A percentile compares a stretch with the other conserved stretches of the same genome.
These are phyloP conservation scores for Epinotia demarniana DNA, from an alignment of 2,888 invertebrate species.

Conservation along the genomic window DNA sequence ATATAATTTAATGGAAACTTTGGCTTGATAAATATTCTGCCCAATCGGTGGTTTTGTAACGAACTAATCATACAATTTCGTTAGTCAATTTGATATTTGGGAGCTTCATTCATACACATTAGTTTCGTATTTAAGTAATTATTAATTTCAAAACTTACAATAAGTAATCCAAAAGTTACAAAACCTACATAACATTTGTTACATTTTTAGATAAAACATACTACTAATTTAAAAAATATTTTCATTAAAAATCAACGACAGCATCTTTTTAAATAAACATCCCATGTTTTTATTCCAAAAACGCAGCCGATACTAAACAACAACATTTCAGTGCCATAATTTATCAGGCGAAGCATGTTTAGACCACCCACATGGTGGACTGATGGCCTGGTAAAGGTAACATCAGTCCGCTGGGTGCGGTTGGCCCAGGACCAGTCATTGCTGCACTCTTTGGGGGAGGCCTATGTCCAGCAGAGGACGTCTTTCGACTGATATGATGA, in stretches of 20 bases:
- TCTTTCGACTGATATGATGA: too few species aligned
- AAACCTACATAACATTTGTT: slow-evolving; percentile 27
- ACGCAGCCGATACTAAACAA: too few species aligned
- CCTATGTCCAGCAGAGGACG: too few species aligned
- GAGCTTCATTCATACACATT: slow-evolving; percentile 19
- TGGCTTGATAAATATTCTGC: slow-evolving; percentile 26
- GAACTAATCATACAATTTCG: slow-evolving; percentile 2
- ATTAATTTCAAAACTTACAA: slow-evolving; percentile 24
- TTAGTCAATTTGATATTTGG: slow-evolving; percentile 23
- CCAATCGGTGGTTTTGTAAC: slow-evolving; percentile 36
- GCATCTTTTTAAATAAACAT: not conserved
- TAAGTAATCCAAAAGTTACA: slow-evolving; percentile 25
- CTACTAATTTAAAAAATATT: not conserved
- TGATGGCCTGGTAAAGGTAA: too few species aligned
- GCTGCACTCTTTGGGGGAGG: too few species aligned
- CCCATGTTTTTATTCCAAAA: too few species aligned
- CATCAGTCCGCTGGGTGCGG: too few species aligned
- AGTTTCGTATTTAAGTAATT: slow-evolving; percentile 19
- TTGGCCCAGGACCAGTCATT: too few species aligned
- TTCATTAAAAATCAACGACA: not conserved
- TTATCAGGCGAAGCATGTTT: too few species aligned
- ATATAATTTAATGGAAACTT: slow-evolving; percentile 24
- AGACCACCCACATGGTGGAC: too few species aligned
- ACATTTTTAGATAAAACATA: slow-evolving; percentile 19
- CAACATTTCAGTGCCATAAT: too few species aligned